These are phyloP conservation scores for Megathymus violae DNA, from an alignment of 1,140 invertebrate genomes.

Conservation along the genomic window DNA sequence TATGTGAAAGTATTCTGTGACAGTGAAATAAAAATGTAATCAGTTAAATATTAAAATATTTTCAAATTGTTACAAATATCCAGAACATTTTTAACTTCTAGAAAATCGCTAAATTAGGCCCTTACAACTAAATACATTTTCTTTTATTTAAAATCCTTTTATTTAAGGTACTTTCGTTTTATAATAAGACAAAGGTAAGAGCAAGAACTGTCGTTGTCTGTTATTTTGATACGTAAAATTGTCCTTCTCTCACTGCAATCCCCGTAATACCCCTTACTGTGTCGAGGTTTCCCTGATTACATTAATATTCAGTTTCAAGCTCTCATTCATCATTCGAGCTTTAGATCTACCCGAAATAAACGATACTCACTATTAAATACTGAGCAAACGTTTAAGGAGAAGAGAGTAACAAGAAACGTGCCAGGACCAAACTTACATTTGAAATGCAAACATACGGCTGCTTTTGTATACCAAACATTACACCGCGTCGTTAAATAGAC, in stretches of 20 bases:
- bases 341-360: conserved; percentile 15
- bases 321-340: conserved; percentile 11
- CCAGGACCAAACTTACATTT: conserved; percentile 40
- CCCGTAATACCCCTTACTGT: background rate
- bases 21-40: no score
- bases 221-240: background rate
- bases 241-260: background rate
- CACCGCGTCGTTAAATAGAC: conserved; percentile 46
- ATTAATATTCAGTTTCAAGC: conserved; percentile 22
- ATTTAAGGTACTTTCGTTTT: no score
- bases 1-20: no score
- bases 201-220: no score
- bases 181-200: no score
- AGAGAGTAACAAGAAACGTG: conserved; percentile 10
- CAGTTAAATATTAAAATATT: no score
- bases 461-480: conserved; percentile 51
- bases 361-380: conserved; percentile 34
- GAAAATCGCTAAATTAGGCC: no score
- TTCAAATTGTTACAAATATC: no score
- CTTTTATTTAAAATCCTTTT: no score
- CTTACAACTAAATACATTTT: no score
- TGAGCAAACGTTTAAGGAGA: conserved; percentile 11
- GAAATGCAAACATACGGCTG: conserved; percentile 50
- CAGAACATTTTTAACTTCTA: no score
- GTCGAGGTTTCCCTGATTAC: background rate